Evolutionary conservation across 2,797 vertebrate species (phyloP), one percentile per base, ranked within the genome.

Genomic region (Sparidentex hasta): DNA sequence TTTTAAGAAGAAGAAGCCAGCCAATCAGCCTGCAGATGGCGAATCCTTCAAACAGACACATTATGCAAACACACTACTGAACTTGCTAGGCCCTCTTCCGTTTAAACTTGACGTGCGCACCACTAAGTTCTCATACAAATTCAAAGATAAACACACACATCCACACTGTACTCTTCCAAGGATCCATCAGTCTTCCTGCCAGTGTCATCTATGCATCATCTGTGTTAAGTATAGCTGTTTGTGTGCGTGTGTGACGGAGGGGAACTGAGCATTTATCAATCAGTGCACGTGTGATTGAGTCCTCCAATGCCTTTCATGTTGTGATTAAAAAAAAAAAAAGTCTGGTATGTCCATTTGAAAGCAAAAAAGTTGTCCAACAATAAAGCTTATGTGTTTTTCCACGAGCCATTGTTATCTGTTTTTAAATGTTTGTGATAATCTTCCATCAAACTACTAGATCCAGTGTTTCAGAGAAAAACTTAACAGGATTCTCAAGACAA

Each of bases 1-100:
- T 99, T 97, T 93, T 99, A 94, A 98, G 77, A 78, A 89, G 76
- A 78, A 89, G 77, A 71, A 33, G 21, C 54, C 27, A 27, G 41
- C 18, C 12, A 7, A 25, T 58, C 14, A 47, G 33, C 71, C 69
- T 61, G 14, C 65, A 21, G 62, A 74, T 38, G 74, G 66, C 80
- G 69, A 68, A 29, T 65, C 74, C 76, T 78, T 83, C 80, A 71
- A 74, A 43, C 62, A 56, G 44, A 73, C 44, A 51, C 72, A 66
- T 80, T 90, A 91, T 85, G 74, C 84, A 90, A 86, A 81, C 27
- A 55, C 69, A 78, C 68, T 41, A 64, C 21, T 38, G 38, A 38
- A 38, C 38, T 54, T 27, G 7, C 71, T 52, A 80, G 64, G 51
- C 23, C 71, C 20, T 73, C 47, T n/a, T 11, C 2, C 7, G 46